These are phyloP conservation scores for Camponotus floridanus DNA, from an alignment of 1,140 invertebrate species.

Conservation along the genomic window DNA sequence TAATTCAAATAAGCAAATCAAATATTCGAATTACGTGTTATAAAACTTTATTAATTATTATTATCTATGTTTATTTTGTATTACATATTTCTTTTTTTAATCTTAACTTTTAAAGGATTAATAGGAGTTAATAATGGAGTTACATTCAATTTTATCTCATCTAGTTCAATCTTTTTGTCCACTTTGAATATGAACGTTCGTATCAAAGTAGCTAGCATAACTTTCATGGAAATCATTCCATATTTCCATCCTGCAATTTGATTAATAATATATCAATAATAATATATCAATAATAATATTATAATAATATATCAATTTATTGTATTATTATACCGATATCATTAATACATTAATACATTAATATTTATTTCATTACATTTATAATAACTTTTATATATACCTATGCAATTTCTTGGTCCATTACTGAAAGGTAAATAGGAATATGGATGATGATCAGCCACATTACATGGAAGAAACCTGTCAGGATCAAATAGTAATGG, in stretches of 20 bases:
- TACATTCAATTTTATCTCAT: constrained; percentile 77
- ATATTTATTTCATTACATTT: constrained; percentile 71
- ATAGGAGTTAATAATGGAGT: constrained; percentile 17
- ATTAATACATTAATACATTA: too few species aligned
- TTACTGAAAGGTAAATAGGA: constrained; percentile 87
- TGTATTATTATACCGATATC: not conserved
- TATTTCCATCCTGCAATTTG: constrained; percentile 86
- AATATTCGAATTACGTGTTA: not conserved
- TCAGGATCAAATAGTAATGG: constrained; percentile 89
- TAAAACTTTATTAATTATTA: not conserved
- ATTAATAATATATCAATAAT: not conserved
- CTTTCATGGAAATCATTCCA: constrained; percentile 88
- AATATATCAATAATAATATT: not conserved
- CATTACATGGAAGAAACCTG: constrained; percentile 88
- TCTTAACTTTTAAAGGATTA: constrained; percentile 4
- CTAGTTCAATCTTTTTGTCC: constrained; percentile 68
- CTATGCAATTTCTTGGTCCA: constrained; percentile 88
- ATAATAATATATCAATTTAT: not conserved
- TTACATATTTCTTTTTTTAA: not conserved
- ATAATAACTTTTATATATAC: constrained; percentile 78
- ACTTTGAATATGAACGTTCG: constrained; percentile 86
- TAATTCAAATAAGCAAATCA: not conserved
- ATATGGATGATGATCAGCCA: constrained; percentile 84
- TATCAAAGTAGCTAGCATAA: constrained; percentile 85
- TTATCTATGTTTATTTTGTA: not conserved